Evolutionary conservation across 2,113 vertebrate species (phyloP).

Genomic region (Manacus vitellinus): DNA sequence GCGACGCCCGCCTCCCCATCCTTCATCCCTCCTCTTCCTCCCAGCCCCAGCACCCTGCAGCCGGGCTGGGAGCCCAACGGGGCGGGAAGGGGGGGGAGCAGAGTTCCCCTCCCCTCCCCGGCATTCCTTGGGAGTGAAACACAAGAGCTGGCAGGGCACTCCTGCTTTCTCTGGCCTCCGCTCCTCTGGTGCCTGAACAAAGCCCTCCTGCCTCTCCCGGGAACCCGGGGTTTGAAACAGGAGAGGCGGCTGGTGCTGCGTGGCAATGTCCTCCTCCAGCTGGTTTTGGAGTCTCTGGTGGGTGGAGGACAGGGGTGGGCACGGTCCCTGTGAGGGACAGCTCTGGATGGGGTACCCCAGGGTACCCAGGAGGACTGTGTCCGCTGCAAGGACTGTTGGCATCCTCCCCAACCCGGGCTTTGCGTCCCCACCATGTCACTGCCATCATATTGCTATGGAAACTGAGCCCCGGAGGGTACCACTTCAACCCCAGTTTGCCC

Average conservation of each 20-base stretch:
- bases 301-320: not conserved
- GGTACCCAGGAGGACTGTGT: not conserved
- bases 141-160: constrained; percentile 71
- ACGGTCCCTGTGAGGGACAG: rapidly evolving
- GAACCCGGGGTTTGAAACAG: constrained; percentile 17
- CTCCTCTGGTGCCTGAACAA: constrained; percentile 57
- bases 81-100: not conserved
- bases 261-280: not conserved
- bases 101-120: constrained; percentile 39
- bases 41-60: not conserved
- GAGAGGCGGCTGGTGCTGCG: not conserved
- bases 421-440: not conserved
- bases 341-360: not conserved
- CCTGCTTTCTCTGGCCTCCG: constrained; percentile 55
- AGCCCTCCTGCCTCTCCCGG: constrained; percentile 59
- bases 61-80: not conserved
- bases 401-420: not conserved
- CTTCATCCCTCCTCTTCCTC: constrained; percentile 28
- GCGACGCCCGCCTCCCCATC: not conserved
- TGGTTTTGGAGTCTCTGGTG: not conserved
- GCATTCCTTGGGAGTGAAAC: constrained; percentile 74
- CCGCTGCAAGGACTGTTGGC: not conserved
- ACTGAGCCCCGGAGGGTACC: not conserved
- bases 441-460: constrained; percentile 47
- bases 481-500: not conserved